Conservation (phyloP, 2,113 vertebrate species). For the Phylloscopus trochilus region DNA sequence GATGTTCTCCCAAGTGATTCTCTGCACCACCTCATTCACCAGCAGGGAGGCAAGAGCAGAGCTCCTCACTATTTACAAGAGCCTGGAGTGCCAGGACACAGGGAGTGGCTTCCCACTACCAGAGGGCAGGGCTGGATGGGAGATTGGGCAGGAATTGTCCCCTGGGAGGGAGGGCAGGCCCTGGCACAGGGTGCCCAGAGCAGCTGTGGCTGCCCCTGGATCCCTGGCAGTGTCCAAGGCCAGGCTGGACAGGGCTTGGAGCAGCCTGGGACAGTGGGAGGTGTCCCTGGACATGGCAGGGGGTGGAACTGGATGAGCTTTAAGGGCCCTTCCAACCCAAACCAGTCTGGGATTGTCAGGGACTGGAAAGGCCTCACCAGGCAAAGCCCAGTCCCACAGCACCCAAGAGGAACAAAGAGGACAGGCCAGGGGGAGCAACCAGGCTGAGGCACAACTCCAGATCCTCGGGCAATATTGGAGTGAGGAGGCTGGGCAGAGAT, state of each 20-base stretch:
- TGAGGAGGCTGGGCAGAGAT: neutral
- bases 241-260: fast-evolving
- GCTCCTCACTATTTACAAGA: neutral
- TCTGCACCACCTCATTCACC: neutral
- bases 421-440: neutral
- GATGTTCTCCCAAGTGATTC: neutral
- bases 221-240: neutral
- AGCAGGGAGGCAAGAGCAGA: neutral
- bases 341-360: neutral
- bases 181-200: neutral
- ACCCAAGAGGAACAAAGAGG: neutral
- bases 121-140: fast-evolving
- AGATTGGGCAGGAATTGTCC: neutral
- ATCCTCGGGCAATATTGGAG: fast-evolving
- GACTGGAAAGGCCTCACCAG: neutral
- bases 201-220: neutral
- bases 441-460: neutral
- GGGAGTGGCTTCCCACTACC: neutral
- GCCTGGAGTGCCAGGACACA: neutral
- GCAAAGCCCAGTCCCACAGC: neutral
- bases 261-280: fast-evolving
- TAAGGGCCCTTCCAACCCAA: neutral
- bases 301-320: fast-evolving
- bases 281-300: neutral
- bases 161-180: fast-evolving